Evolutionary conservation across 2,113 vertebrate species (phyloP).

Genomic region (Seriola quinqueradiata): DNA sequence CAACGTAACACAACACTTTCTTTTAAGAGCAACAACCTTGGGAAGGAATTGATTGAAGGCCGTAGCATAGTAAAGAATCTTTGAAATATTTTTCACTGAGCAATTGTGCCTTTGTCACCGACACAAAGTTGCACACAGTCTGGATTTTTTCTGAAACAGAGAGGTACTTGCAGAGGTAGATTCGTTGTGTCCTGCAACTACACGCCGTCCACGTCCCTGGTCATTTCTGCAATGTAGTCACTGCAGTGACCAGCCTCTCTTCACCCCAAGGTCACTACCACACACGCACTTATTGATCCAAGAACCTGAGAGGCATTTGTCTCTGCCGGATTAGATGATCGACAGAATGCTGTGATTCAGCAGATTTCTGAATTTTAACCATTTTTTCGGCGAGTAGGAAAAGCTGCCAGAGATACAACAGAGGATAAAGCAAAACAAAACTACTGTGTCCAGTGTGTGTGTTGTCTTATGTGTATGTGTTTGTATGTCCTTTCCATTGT

Average conservation of each 20-base stretch:
- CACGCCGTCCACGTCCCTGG: not conserved
- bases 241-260: slow-evolving; percentile 41
- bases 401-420: not conserved
- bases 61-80: not conserved
- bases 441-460: slow-evolving; percentile 53
- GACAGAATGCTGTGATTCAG: slow-evolving; percentile 27
- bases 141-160: not conserved
- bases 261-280: slow-evolving; percentile 45
- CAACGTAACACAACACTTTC: not conserved
- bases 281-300: slow-evolving; percentile 53
- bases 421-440: slow-evolving; percentile 62
- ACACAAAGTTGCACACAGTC: not conserved
- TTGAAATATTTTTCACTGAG: not conserved
- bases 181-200: not conserved
- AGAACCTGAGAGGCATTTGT: slow-evolving; percentile 44
- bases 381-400: not conserved
- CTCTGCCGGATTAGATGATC: slow-evolving; percentile 38
- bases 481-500: slow-evolving; percentile 71
- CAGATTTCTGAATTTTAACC: slow-evolving; percentile 28
- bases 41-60: not conserved
- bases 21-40: not conserved
- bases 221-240: slow-evolving; percentile 38
- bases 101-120: not conserved
- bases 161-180: not conserved
- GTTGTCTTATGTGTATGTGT: slow-evolving; percentile 48